Evolutionary conservation across 1,140 invertebrate species (phyloP).

Genomic region (Charaxes varanes): DNA sequence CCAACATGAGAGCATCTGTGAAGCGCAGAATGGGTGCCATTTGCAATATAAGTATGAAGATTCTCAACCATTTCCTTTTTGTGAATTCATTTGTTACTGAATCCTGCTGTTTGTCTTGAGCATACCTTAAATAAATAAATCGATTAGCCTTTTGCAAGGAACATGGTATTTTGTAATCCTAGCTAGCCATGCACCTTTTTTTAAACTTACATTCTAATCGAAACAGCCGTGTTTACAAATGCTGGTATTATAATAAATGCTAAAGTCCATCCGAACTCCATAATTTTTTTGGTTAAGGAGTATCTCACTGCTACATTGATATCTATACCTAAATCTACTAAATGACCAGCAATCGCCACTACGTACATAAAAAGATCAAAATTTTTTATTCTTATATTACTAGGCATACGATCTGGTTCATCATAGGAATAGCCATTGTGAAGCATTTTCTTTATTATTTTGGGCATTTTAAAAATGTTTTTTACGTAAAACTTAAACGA

Average conservation of each 20-base stretch:
- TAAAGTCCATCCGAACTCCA: constrained; percentile 77
- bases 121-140: constrained; percentile 44
- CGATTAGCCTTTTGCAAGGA: too few relatives aligned
- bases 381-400: constrained; percentile 46
- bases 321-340: constrained; percentile 79
- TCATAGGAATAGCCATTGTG: constrained; percentile 49
- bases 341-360: constrained; percentile 76
- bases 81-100: constrained; percentile 72
- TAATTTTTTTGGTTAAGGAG: constrained; percentile 60
- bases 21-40: constrained; percentile 78
- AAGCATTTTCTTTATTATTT: constrained; percentile 40
- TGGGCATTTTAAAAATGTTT: constrained; percentile 38
- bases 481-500: constrained; percentile 4
- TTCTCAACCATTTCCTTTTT: constrained; percentile 70
- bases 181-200: too few relatives aligned
- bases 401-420: constrained; percentile 61
- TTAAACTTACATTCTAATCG: constrained; percentile 77
- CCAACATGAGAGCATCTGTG: constrained; percentile 77
- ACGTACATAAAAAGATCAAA: constrained; percentile 63
- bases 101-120: constrained; percentile 62
- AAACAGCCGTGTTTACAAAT: constrained; percentile 78
- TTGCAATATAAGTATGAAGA: constrained; percentile 78
- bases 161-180: too few relatives aligned
- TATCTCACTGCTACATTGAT: constrained; percentile 78
- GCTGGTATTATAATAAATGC: constrained; percentile 79